Evolutionary conservation across 2,888 invertebrate species (phyloP).

Genomic region (Acronicta alni): DNA sequence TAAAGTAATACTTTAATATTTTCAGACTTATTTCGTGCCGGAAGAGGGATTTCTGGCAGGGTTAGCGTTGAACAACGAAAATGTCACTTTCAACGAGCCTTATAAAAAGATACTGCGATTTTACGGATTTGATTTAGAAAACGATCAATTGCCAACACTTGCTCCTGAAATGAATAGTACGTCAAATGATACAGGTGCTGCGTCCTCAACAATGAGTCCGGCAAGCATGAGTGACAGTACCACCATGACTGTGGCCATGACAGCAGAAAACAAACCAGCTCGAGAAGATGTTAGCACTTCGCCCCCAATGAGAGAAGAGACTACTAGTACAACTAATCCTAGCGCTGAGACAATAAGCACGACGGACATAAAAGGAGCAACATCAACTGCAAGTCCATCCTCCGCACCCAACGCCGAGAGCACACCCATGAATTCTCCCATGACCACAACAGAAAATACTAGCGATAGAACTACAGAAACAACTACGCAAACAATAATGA

Average conservation of each 20-base stretch:
- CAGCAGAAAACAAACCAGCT: conserved; percentile 58
- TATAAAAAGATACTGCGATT: conserved; percentile 93
- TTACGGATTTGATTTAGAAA: conserved; percentile 94
- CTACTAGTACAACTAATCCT: conserved; percentile 64
- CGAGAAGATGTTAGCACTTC: conserved; percentile 62
- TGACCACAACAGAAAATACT: conserved; percentile 36
- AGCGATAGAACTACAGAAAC: conserved; percentile 45
- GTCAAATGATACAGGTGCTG: conserved; percentile 57
- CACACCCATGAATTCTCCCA: conserved; percentile 48
- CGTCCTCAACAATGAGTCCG: conserved; percentile 51
- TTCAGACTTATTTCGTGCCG: conserved; percentile 94
- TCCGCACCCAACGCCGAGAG: conserved; percentile 70
- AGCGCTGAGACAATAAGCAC: conserved; percentile 71
- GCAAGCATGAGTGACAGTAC: conserved; percentile 41
- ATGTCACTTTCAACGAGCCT: conserved; percentile 92
- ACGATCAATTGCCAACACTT: conserved; percentile 73
- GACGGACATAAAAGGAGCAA: conserved; percentile 62
- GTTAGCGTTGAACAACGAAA: conserved; percentile 93
- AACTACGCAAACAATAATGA: conserved; percentile 27
- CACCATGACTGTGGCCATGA: conserved; percentile 50
- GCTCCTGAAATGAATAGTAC: conserved; percentile 63
- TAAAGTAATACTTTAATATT: conserved; percentile 38
- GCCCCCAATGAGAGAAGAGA: conserved; percentile 68
- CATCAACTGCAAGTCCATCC: conserved; percentile 63
- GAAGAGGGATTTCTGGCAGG: conserved; percentile 95